Evolutionary conservation across 2,797 vertebrate species (phyloP).

Genomic region (Coilia nasus): DNA sequence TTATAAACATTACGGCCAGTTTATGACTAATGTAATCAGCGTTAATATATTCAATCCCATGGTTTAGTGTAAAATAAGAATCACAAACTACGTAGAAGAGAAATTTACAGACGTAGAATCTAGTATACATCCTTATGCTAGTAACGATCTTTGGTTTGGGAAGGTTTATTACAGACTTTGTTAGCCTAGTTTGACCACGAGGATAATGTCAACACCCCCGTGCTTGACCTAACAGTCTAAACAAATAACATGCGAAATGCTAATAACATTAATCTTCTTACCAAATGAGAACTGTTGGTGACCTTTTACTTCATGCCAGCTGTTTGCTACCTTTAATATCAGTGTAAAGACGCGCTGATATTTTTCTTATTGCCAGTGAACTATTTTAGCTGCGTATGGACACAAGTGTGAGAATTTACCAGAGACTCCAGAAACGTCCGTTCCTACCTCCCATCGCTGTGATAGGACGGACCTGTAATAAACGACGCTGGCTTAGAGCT

Average conservation of each 20-base stretch:
- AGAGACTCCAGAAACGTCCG: not conserved
- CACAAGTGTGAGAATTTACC: slow-evolving; percentile 17
- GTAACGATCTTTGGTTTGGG: not conserved
- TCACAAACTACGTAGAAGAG: not conserved
- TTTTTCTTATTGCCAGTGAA: not conserved
- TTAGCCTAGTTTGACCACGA: not conserved
- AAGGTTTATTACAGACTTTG: not conserved
- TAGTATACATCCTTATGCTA: not conserved
- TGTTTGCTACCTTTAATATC: not conserved
- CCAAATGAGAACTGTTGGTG: not conserved
- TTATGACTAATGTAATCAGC: not conserved
- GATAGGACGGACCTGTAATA: slow-evolving; percentile 27
- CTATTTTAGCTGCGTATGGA: slow-evolving; percentile 18
- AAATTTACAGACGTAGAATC: not conserved
- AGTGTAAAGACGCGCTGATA: not conserved
- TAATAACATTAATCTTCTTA: not conserved
- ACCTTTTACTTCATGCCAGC: not conserved
- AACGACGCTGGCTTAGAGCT: not conserved
- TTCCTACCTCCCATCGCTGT: slow-evolving; percentile 32
- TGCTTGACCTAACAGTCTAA: not conserved
- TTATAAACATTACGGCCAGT: no score
- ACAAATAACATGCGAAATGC: not conserved
- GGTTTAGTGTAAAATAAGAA: not conserved
- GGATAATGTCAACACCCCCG: not conserved
- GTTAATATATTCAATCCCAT: not conserved